phyloP scores from a whole-genome alignment of 2,888 invertebrate species.

The Philonicus albiceps region DNA sequence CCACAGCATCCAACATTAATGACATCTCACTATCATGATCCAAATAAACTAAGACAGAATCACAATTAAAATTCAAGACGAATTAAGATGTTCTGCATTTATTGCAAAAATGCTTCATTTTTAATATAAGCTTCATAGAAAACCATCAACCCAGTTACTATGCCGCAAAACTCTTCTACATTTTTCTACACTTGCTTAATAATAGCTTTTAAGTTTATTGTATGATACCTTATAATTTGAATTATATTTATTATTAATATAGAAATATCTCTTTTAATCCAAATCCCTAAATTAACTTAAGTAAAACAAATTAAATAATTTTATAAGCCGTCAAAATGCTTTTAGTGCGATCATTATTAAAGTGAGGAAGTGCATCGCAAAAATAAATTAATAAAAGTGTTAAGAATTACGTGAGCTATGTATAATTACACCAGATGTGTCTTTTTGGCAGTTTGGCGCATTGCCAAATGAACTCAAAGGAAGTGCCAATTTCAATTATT shows the following conservation, averaged over 20 bases:
- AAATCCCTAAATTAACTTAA: neutral
- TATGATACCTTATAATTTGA: neutral
- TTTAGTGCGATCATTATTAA: neutral
- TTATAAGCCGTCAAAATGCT: neutral
- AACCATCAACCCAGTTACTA: neutral
- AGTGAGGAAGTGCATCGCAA: neutral
- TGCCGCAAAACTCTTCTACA: neutral
- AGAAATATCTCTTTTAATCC: neutral
- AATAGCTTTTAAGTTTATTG: neutral
- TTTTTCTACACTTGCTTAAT: neutral
- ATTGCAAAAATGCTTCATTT: neutral
- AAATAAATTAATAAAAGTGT: neutral
- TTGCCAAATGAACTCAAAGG: neutral
- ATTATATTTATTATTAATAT: constrained; percentile 12
- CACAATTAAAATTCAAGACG: constrained; percentile 51
- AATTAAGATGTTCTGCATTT: neutral
- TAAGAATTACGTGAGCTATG: neutral
- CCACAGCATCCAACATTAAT: constrained; percentile 79
- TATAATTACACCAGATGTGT: neutral
- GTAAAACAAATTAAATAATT: neutral
- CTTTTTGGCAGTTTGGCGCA: neutral
- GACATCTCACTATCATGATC: constrained; percentile 68
- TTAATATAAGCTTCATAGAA: neutral
- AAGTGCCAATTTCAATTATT: neutral
- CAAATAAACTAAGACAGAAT: constrained; percentile 67